phyloP scores from a whole-genome alignment of 2,797 vertebrate genomes.

The Myotis myotis region DNA sequence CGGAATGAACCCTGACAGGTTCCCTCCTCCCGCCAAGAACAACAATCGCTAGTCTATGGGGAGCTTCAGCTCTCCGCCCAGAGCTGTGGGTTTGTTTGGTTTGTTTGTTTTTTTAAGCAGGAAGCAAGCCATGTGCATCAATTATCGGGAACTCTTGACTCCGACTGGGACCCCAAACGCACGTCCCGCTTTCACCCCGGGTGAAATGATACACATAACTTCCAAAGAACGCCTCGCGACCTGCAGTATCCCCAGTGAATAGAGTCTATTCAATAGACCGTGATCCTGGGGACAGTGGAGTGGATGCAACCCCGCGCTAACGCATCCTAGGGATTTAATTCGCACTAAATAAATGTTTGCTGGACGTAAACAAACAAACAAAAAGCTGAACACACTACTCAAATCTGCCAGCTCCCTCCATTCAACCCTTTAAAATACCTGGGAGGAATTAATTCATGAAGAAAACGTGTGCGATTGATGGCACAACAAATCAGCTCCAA shows the following conservation, averaged over 20 bases:
- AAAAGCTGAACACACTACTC: not conserved
- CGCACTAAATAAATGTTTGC: not conserved
- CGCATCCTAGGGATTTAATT: not conserved
- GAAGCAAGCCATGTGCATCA: conserved; percentile 13
- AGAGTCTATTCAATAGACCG: too few species aligned
- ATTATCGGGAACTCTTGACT: conserved; percentile 20
- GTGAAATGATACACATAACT: not conserved
- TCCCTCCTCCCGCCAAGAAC: conserved; percentile 37
- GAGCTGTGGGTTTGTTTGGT: not conserved
- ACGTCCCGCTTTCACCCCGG: not conserved
- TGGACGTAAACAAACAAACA: not conserved
- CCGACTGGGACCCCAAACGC: not conserved
- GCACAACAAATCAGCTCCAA: not conserved
- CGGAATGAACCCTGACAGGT: conserved; percentile 69
- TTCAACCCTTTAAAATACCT: not conserved
- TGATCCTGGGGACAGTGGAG: not conserved
- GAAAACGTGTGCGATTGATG: not conserved
- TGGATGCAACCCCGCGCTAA: not conserved
- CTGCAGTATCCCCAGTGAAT: not conserved
- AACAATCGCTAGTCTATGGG: conserved; percentile 36
- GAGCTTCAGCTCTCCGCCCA: conserved; percentile 26
- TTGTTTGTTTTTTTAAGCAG: not conserved
- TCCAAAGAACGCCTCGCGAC: not conserved
- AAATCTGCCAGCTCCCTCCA: not conserved
- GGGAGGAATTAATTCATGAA: not conserved